These are phyloP conservation scores for Drosophila sp. DNA, from an alignment of 1,140 invertebrate species.

Conservation along the genomic window DNA sequence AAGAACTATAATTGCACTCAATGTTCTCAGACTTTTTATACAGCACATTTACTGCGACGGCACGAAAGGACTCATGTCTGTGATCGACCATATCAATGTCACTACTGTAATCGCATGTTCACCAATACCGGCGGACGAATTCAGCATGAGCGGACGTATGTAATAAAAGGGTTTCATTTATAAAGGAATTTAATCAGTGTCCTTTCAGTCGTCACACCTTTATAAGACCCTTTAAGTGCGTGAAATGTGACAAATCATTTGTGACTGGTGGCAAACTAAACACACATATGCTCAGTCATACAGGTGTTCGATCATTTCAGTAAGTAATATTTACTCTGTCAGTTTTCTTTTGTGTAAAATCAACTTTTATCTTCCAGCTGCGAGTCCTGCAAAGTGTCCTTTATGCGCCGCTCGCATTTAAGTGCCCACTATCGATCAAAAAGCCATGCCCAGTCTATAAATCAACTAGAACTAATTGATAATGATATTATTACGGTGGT, in stretches of 20 bases:
- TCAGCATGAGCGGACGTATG: constrained; percentile 64
- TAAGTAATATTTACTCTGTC: constrained; percentile 12
- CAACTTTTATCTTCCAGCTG: constrained; percentile 36
- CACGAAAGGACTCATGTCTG: constrained; percentile 49
- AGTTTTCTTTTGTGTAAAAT: background rate
- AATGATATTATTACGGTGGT: constrained; percentile 43
- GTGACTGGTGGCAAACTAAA: constrained; percentile 99
- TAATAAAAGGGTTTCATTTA: background rate
- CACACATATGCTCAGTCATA: constrained; percentile 98
- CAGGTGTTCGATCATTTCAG: constrained; percentile 88
- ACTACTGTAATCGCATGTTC: constrained; percentile 56
- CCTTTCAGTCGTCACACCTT: constrained; percentile 55
- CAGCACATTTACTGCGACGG: constrained; percentile 56
- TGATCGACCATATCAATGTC: constrained; percentile 48
- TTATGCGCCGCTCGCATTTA: constrained; percentile 58
- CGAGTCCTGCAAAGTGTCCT: constrained; percentile 62
- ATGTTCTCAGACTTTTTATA: constrained; percentile 59
- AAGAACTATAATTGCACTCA: constrained; percentile 53
- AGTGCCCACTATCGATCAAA: constrained; percentile 58
- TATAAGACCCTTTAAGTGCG: constrained; percentile 98
- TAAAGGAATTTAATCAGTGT: background rate
- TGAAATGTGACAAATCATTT: constrained; percentile 98
- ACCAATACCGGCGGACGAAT: constrained; percentile 58
- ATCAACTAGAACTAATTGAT: constrained; percentile 5
- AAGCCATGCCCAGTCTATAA: constrained; percentile 39